A percentile compares a stretch with the other conserved stretches of the same genome.
phyloP scores from a whole-genome alignment of 2,113 vertebrate genomes.

The Mesoclemmys tuberculata region DNA sequence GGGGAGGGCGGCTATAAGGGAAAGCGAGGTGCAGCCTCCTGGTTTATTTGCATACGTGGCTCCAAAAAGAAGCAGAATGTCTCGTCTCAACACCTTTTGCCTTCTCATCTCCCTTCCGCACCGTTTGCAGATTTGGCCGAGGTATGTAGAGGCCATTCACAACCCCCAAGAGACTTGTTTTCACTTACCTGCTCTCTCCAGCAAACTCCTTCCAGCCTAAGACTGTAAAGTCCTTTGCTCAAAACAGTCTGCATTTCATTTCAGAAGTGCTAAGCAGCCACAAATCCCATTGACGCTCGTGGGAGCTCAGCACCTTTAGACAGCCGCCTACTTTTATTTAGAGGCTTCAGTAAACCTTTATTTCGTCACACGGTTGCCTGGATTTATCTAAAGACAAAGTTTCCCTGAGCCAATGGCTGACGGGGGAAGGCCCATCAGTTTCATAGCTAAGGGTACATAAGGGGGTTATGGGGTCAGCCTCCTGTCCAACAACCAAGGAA shows the following conservation, averaged over 20 bases:
- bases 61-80: not conserved
- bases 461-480: not conserved
- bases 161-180: not conserved
- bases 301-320: not conserved
- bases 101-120: not conserved
- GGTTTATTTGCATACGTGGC: not conserved
- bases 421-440: fast-evolving
- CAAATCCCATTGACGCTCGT: not conserved
- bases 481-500: no score
- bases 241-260: not conserved
- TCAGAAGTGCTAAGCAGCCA: not conserved
- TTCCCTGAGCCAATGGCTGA: not conserved
- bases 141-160: not conserved
- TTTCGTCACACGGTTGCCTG: not conserved
- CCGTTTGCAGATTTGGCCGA: not conserved
- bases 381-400: not conserved
- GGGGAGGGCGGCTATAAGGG: not conserved
- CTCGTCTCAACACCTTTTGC: not conserved
- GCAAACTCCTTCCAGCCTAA: not conserved
- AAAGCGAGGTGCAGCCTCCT: not conserved
- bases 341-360: not conserved
- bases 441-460: not conserved
- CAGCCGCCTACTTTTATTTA: not conserved
- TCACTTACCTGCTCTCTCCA: not conserved
- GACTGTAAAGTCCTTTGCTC: not conserved